A percentile compares a stretch with the other conserved stretches of the same genome.
These are phyloP conservation scores for Xenopus laevis DNA, from an alignment of 2,113 vertebrate genomes.

Conservation along the genomic window DNA sequence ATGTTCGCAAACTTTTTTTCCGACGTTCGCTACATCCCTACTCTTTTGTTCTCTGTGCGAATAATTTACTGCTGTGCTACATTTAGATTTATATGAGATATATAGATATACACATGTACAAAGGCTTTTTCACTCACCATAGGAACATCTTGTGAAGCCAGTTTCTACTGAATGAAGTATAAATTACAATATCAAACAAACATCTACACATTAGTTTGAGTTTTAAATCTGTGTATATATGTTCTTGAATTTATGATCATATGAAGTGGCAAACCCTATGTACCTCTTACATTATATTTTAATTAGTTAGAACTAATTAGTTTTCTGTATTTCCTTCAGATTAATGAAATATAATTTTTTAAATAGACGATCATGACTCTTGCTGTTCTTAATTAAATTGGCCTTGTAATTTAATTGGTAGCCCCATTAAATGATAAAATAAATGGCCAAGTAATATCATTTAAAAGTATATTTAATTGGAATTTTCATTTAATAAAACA, in stretches of 20 bases:
- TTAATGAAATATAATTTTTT: background rate
- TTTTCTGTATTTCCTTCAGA: conserved; percentile 9
- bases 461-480: background rate
- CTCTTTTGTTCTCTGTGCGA: too few relatives aligned
- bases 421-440: background rate
- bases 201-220: too few relatives aligned
- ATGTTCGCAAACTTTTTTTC: too few relatives aligned
- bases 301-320: background rate
- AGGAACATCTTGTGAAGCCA: too few relatives aligned
- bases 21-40: too few relatives aligned
- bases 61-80: too few relatives aligned
- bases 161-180: too few relatives aligned
- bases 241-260: conserved; percentile 8
- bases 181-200: too few relatives aligned
- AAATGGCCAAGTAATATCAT: background rate
- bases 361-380: conserved; percentile 4
- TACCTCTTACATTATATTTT: conserved; percentile 11
- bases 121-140: too few relatives aligned
- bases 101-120: too few relatives aligned
- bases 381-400: conserved; percentile 9
- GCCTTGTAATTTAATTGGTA: conserved; percentile 2
- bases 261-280: background rate
- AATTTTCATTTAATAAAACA: too few relatives aligned
- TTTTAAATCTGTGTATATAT: background rate
- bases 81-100: too few relatives aligned